Evolutionary conservation across 1,140 invertebrate genomes (phyloP), one percentile per base, ranked within the genome.

Genomic region (Pachyrhynchus sulphureomaculatus): DNA sequence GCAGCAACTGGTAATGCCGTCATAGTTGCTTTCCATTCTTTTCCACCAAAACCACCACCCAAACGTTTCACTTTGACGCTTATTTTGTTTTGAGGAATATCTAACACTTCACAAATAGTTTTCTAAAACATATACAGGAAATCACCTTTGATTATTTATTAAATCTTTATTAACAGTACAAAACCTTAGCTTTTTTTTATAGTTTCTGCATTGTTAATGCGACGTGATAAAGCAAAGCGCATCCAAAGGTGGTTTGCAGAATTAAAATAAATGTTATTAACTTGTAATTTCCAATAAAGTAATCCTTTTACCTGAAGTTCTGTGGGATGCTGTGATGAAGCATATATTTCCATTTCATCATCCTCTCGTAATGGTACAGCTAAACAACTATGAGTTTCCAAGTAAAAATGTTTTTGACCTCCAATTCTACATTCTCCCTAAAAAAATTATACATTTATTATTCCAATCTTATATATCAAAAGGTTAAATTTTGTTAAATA

Each of bases 321-420:
- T 0, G 84, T 80, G 0, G 91, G 89, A 81, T 89, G 84, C 77
- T 97, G 95, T 0, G 90, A 87, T 0, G 91, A 90, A 48, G 83
- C 83, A 68, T 89, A 88, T 8, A 97, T 72, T 76, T 95, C 92
- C 49, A 96, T 79, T 75, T 96, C 93, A 66, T 92, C 86, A 68
- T 87, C 83, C 70, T 91, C 89, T 70, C 87, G 84, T 49, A 84
- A 86, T 0, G 92, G 92, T 26, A 92, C 77, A 0, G 86, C 93
- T 33, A 93, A 77, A 32, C 83, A 73, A 5, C 82, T 83, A 13
- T 95, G 84, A 0, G 94, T 95, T 79, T 95, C 93, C 58, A 98
- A 76, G 77, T 98, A 98, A 79, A 98, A 98, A 76, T 98, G 96
- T 76, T 97, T 94, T 76, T 98, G 95, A 0, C 93, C 93, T 36